Evolutionary conservation across 2,888 invertebrate species (phyloP), one percentile per base, ranked within the genome.

Genomic region (Leptinotarsa tumamoca): DNA sequence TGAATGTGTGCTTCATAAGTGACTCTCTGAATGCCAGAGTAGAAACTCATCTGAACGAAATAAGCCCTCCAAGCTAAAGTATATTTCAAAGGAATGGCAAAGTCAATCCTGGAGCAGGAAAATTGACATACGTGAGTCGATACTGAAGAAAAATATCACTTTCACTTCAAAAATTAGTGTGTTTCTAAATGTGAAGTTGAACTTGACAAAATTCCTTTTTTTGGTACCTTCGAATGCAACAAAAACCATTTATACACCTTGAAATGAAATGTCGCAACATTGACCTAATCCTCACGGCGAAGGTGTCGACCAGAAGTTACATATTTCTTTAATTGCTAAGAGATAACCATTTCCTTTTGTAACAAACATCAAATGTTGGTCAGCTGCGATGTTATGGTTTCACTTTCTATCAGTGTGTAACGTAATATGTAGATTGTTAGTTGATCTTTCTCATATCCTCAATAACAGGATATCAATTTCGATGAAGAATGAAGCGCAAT

Each of bases 251-350:
- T 61, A 51, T 51, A 54, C 17, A 18, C 18, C 23, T 67, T 71
- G 67, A 54, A 75, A 75, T 71, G 67, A 63, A 72, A 75, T 68
- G 49, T 18, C 70, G 70, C 76, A 79, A 76, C 80, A 80, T 80
- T 80, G 80, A 79, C 80, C 78, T 73, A 80, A 71, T 70, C 68
- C 79, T 78, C 61, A 23, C 54, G 78, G 79, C 79, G 71, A 74
- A 75, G 76, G 78, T 68, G 73, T 78, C 52, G 33, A 23, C 72
- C 67, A 70, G 18, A 27, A 18, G 27, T 68, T 17, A 54, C 18
- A 63, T 68, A 43, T 27, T 56, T 56, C 17, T 67, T 13, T 56
- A n/a, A 69, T 69, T 67, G 67, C 49, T 49, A 7, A 66, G n/a
- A 4, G 50, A 67, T 67, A 23, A 4, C 21, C 18, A 56, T 69